Base-by-base conservation (phyloP, 2,113 vertebrate genomes). In the Passer domesticus region DNA sequence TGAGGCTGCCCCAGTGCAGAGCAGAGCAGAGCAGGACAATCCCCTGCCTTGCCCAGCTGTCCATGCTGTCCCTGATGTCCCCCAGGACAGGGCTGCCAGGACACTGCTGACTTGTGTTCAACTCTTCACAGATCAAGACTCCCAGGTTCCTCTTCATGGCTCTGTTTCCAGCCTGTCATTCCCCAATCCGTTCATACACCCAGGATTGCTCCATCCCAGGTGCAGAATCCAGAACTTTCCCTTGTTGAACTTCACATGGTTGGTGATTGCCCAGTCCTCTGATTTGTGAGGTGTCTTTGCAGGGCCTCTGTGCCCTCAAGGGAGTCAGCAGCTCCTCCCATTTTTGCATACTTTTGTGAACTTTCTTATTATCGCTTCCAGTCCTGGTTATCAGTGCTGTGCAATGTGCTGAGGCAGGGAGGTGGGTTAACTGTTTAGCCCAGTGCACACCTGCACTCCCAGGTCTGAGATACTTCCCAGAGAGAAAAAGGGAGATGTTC, bases 161-260 rank as follows among this genome's bases (percentile, higher is more conserved):
- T 1, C 30, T 49, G 35, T 85, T 6, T 67, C 44, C 83, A 31
- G 25, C 16, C 1, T 50, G 44, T 9, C 44, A 25, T 50, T 58
- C 21, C 13, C 9, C 44, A 35, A 10, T 41, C 30, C 18, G 2
- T 7, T 10, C 0, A 0, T 6, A 58, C 3, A 17, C 5, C 8
- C 43, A 67, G 43, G 60, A 1, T 31, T 58, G 24, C 3, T 35
- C 8, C 25, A 59, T 30, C 21, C 53, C 25, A 59, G 25, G 13
- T 25, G 21, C 62, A 59, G 31, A 68, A 59, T 6, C 13, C 53
- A 50, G 37, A 6, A 31, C 21, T 27, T 50, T 43, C 25, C 8
- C 31, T 50, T 0, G 1, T 8, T 35, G 21, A 50, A 31, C 31
- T 21, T 59, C 37, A 1, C 3, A 12, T 15, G 7, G 11, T 19